These are phyloP conservation scores for Balaeniceps rex DNA, from an alignment of 2,113 vertebrate species.

Conservation along the genomic window DNA sequence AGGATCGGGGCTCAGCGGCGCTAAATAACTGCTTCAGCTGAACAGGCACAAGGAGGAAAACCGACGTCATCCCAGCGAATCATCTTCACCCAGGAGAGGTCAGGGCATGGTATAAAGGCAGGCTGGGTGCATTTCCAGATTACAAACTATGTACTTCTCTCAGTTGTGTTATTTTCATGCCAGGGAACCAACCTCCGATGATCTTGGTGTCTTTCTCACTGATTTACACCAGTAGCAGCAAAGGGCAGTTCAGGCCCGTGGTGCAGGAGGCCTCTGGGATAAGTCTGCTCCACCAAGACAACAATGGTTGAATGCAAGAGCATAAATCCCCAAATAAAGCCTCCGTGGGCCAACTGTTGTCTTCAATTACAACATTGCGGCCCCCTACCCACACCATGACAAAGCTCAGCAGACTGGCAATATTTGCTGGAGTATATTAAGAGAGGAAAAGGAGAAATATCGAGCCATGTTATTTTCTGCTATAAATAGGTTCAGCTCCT, in stretches of 20 bases:
- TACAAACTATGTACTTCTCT: neutral
- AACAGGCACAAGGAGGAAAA: neutral
- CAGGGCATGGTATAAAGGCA: neutral
- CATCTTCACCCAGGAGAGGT: neutral
- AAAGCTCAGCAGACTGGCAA: neutral
- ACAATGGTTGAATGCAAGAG: rapidly evolving
- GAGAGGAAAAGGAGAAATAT: neutral
- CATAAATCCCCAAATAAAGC: neutral
- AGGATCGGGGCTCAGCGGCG: neutral
- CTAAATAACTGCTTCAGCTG: neutral
- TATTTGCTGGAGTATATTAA: neutral
- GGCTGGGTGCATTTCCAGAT: neutral
- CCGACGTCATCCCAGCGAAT: neutral
- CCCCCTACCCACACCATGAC: neutral
- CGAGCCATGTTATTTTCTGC: neutral
- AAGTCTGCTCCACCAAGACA: neutral
- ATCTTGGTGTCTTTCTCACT: neutral
- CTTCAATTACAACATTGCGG: neutral
- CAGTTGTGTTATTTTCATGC: neutral
- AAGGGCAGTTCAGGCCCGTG: rapidly evolving
- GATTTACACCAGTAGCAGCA: neutral
- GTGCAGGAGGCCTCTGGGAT: neutral
- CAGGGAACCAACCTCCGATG: neutral
- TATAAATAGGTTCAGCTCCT: neutral
- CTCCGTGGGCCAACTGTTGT: neutral